These are phyloP conservation scores for Ceriagrion tenellum DNA, from an alignment of 2,888 invertebrate species.

Conservation along the genomic window DNA sequence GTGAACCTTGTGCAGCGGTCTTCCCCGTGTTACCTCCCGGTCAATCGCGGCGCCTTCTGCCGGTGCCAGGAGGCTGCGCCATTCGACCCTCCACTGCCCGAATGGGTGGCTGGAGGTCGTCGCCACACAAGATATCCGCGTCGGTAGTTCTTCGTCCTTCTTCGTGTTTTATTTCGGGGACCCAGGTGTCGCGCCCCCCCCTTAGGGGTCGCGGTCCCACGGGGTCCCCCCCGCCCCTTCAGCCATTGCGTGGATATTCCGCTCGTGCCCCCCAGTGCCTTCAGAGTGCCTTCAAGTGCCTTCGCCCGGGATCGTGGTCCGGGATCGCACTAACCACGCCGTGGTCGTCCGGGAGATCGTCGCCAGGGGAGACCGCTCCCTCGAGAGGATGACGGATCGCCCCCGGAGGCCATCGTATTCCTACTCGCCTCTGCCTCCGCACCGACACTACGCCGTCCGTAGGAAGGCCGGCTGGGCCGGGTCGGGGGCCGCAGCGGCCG, in stretches of 20 bases:
- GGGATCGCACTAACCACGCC: neutral
- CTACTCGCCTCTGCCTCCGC: slow-evolving; percentile 73
- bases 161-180: neutral
- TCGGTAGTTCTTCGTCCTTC: neutral
- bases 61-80: neutral
- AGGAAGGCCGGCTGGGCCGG: slow-evolving; percentile 71
- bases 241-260: slow-evolving; percentile 55
- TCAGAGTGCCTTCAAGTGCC: slow-evolving; percentile 59
- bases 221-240: neutral
- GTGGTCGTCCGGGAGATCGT: neutral
- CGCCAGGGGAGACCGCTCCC: neutral
- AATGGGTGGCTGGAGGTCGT: neutral
- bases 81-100: neutral
- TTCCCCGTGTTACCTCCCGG: too few species aligned
- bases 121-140: neutral
- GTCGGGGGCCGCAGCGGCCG: neutral
- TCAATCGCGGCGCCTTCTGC: neutral
- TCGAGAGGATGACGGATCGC: slow-evolving; percentile 63
- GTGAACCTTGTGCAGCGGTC: too few species aligned
- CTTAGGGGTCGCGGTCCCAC: neutral
- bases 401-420: slow-evolving; percentile 72
- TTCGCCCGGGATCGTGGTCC: slow-evolving; percentile 9
- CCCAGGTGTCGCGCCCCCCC: neutral
- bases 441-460: slow-evolving; percentile 73
- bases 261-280: slow-evolving; percentile 52